Evolutionary conservation across 2,888 invertebrate species (phyloP), one percentile per base, ranked within the genome.

Genomic region (Eristalinus aeneus): DNA sequence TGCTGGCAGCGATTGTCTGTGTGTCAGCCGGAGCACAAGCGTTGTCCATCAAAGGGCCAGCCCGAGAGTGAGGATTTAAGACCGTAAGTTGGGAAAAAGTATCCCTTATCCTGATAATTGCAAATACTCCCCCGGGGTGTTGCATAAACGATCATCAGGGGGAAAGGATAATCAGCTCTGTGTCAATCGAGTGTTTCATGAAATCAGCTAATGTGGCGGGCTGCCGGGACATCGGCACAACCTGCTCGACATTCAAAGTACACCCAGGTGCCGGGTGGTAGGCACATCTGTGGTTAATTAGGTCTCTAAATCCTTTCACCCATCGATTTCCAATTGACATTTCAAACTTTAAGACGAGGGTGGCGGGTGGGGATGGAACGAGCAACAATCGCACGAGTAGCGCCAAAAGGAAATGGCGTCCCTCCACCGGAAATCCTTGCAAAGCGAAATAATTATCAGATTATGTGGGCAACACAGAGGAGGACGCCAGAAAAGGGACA

Each of bases 401-500:
- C 27, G 5, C 2, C 27, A 27, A 27, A 27, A 10, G 22, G n/a
- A 54, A 20, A 23, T 12, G 6, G n/a, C 46, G 46, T 46, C 46
- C 46, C 6, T 31, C 20, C 20, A 1, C 39, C 16, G 53, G 61
- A 46, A 65, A 60, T 65, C 36, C 67, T 46, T 63, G 12, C 36
- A 67, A 80, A 63, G 56, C 71, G 68, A 65, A 81, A 81, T 77
- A 85, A 85, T 81, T 85, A 85, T 81, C 81, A 81, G 85, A 85
- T 85, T 85, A 76, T 75, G 53, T 34, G 54, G 32, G 60, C 23
- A 60, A 16, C 60, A 32, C 16, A 16, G 46, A 46, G 5, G 46
- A 46, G 16, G 46, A 46, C n/a, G 16, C 8, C 6, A 46, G 60
- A 81, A 54, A 56, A 22, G 69, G 71, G 63, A 67, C 77, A 68